Conservation (phyloP, 2,888 invertebrate genomes). For the Tinea semifulvella region DNA sequence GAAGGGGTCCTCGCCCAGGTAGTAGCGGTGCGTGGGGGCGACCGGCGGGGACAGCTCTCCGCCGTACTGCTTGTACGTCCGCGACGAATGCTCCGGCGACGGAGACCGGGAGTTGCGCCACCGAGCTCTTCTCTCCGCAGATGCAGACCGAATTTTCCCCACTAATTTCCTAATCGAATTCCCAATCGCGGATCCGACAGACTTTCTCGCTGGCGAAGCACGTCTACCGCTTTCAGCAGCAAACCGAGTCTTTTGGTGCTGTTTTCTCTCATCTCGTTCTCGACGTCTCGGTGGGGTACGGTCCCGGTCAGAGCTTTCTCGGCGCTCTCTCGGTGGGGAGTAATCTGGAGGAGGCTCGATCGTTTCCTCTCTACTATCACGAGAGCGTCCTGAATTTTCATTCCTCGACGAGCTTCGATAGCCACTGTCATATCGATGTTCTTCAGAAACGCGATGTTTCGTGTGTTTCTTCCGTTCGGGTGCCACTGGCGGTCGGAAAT, state of each 20-base stretch:
- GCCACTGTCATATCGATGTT: conserved; percentile 65
- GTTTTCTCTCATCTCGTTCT: conserved; percentile 62
- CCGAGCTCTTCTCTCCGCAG: conserved; percentile 71
- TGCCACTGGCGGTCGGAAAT: conserved; percentile 67
- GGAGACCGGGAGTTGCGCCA: conserved; percentile 68
- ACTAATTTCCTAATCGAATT: conserved; percentile 85
- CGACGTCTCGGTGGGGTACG: conserved; percentile 56
- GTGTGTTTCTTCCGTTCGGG: conserved; percentile 72
- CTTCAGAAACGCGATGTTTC: conserved; percentile 60
- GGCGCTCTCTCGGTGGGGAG: conserved; percentile 68
- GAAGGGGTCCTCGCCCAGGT: conserved; percentile 88
- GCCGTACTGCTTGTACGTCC: conserved; percentile 60
- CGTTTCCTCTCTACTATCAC: conserved; percentile 56
- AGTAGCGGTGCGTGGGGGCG: conserved; percentile 78
- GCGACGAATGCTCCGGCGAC: conserved; percentile 67
- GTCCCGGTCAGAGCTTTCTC: conserved; percentile 50
- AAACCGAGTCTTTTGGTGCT: conserved; percentile 77
- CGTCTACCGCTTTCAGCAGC: conserved; percentile 50
- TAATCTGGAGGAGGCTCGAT: conserved; percentile 78
- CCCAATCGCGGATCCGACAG: conserved; percentile 72
- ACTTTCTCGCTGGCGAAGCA: conserved; percentile 52
- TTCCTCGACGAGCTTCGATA: conserved; percentile 66
- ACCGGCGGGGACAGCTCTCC: conserved; percentile 38
- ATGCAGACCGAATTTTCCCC: conserved; percentile 81
- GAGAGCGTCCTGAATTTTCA: conserved; percentile 57